phyloP scores from a whole-genome alignment of 37 sponge, comb jelly and placozoan genomes.

The Chondrosia reniformis region DNA sequence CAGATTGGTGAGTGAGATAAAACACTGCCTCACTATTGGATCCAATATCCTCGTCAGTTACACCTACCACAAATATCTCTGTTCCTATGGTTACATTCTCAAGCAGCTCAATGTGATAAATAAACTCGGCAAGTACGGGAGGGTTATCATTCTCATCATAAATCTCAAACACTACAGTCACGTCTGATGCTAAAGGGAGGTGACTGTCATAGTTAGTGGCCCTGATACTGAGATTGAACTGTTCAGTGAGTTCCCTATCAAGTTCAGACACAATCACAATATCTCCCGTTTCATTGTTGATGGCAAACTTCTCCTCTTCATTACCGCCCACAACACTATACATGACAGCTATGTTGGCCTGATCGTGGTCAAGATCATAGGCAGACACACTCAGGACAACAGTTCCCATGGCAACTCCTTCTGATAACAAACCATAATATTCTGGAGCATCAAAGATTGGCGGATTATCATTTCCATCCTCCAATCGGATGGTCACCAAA shows the following conservation, averaged over 20 bases:
- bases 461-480: conserved; percentile 63
- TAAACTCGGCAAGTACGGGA: conserved; percentile 45
- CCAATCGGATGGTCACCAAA: conserved; percentile 45
- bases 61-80: conserved; percentile 34
- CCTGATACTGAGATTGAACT: conserved; percentile 25
- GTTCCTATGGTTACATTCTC: conserved; percentile 37
- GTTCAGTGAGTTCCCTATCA: conserved; percentile 41
- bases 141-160: conserved; percentile 65
- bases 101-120: conserved; percentile 28
- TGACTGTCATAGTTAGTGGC: conserved; percentile 27
- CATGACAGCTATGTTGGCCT: conserved; percentile 30
- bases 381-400: conserved; percentile 47
- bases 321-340: conserved; percentile 36
- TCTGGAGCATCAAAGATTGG: conserved; percentile 39
- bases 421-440: conserved; percentile 40
- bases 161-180: conserved; percentile 29
- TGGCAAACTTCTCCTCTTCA: conserved; percentile 2
- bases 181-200: conserved; percentile 18
- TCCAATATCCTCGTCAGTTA: conserved; percentile 62
- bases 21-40: conserved; percentile 60
- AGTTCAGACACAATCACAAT: conserved; percentile 31
- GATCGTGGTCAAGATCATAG: conserved; percentile 48
- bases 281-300: conserved; percentile 43
- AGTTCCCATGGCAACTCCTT: conserved; percentile 30
- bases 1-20: conserved; percentile 34